phyloP scores from a whole-genome alignment of 2,113 vertebrate genomes.

The Serinus canaria region DNA sequence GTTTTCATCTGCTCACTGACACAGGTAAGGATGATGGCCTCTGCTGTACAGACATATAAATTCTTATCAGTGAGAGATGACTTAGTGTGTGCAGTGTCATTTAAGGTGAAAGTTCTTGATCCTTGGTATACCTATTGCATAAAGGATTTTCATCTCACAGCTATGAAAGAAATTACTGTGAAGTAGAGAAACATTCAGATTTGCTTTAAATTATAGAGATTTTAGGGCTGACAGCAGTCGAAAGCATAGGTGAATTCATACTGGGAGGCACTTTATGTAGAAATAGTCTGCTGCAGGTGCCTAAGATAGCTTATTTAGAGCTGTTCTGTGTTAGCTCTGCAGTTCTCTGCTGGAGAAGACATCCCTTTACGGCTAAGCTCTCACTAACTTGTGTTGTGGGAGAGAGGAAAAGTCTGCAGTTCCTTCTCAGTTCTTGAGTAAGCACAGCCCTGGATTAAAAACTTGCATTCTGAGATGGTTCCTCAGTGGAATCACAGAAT shows the following conservation, averaged over 20 bases:
- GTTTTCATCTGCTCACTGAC: background rate
- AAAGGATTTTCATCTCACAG: background rate
- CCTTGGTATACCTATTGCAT: background rate
- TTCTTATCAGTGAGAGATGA: background rate
- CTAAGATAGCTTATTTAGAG: background rate
- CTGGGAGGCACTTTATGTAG: background rate
- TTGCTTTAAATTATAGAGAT: constrained; percentile 1
- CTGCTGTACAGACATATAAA: background rate
- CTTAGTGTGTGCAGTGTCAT: background rate
- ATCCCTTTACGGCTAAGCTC: background rate
- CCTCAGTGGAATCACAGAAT: background rate
- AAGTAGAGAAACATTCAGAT: background rate
- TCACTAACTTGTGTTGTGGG: background rate
- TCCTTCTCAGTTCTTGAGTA: background rate
- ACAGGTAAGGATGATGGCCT: background rate
- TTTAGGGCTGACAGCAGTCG: background rate
- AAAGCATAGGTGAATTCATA: background rate
- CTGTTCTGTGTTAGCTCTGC: background rate
- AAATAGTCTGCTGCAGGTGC: background rate
- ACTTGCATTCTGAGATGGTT: background rate
- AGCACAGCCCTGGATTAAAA: background rate
- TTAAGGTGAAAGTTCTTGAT: background rate
- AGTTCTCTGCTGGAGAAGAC: background rate
- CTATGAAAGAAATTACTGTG: background rate
- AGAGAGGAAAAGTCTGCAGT: background rate